Conservation (phyloP, 2,797 vertebrate species). For the Todus mexicanus region DNA sequence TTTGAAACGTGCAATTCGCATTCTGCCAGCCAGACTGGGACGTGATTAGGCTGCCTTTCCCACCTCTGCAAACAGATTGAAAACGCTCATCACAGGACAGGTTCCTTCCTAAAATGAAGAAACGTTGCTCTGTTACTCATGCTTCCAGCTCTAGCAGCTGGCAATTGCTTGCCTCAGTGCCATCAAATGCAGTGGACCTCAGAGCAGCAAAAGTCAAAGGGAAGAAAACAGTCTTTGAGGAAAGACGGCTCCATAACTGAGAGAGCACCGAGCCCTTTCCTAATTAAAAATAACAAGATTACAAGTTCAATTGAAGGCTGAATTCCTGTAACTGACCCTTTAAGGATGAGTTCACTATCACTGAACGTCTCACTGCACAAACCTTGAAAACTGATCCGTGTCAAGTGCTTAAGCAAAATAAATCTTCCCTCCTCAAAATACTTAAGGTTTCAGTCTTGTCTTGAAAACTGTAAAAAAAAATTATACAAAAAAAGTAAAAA, state of each 20-base stretch:
- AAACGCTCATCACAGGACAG: background rate
- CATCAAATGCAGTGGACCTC: background rate
- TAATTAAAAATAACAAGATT: constrained; percentile 67
- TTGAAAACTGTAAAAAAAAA: background rate
- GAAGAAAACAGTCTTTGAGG: background rate
- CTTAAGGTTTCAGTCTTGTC: constrained; percentile 4
- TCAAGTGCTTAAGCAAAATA: constrained; percentile 27
- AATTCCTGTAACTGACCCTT: constrained; percentile 65
- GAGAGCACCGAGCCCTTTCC: background rate
- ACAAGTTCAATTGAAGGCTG: constrained; percentile 66
- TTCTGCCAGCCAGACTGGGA: background rate
- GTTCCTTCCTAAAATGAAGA: background rate
- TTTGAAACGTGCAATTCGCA: fast-evolving
- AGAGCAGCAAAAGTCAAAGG: background rate
- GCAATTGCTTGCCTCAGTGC: background rate
- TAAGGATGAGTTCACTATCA: constrained; percentile 18
- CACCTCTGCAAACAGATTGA: background rate
- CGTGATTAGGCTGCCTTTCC: background rate
- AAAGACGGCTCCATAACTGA: constrained; percentile 9
- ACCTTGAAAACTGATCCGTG: constrained; percentile 16
- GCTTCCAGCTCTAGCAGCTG: background rate
- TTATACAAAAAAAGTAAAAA: background rate
- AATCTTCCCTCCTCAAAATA: constrained; percentile 27
- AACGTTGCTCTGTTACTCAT: fast-evolving
- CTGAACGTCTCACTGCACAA: background rate